Conservation (phyloP, 2,113 vertebrate genomes). For the Passer montanus region DNA sequence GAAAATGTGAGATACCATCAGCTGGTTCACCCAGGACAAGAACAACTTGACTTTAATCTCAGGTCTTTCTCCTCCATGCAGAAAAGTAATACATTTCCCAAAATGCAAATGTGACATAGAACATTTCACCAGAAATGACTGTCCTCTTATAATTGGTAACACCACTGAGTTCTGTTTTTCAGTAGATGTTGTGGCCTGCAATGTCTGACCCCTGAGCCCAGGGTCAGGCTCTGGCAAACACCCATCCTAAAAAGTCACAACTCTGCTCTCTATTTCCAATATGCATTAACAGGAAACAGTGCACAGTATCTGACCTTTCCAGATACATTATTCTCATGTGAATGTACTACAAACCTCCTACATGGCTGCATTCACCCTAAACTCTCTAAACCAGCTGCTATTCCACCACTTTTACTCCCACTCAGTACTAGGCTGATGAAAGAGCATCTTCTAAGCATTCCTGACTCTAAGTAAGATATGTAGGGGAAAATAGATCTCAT, state of each 20-base stretch:
- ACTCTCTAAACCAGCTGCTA: not conserved
- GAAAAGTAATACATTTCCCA: not conserved
- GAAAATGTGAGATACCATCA: not conserved
- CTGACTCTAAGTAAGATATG: not conserved
- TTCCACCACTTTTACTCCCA: not conserved
- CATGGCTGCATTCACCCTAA: not conserved
- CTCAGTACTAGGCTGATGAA: not conserved
- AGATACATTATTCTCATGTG: not conserved
- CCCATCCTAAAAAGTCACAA: not conserved
- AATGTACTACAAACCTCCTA: not conserved
- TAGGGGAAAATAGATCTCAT: not conserved
- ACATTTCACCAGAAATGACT: not conserved
- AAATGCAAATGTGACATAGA: not conserved
- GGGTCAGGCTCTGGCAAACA: not conserved
- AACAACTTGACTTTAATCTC: not conserved
- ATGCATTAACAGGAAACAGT: not conserved
- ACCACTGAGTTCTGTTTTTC: not conserved
- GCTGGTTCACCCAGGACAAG: not conserved
- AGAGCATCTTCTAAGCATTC: not conserved
- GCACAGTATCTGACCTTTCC: not conserved
- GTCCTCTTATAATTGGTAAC: not conserved
- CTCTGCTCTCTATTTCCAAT: not conserved
- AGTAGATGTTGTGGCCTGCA: fast-evolving
- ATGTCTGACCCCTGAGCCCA: not conserved
- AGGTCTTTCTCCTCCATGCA: not conserved